Evolutionary conservation across 2,888 invertebrate genomes (phyloP), one percentile per base, ranked within the genome.

Genomic region (Drosophila mayaguana): DNA sequence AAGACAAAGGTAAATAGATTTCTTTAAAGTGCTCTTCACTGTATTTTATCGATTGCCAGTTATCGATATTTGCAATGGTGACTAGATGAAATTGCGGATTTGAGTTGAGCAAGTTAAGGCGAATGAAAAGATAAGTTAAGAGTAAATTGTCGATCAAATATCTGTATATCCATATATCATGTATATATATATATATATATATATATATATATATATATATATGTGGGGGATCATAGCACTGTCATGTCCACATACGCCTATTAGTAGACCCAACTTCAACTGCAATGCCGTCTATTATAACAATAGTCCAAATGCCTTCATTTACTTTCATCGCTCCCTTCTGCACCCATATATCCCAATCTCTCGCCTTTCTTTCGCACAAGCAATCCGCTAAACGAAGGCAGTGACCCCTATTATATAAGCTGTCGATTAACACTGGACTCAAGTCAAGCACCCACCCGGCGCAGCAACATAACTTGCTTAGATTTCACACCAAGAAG

Each of bases 401-500:
- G 42, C 78, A 78, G 40, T 71, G 75, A 78, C 75, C 79, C 62
- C 64, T 38, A 62, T 79, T 75, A 75, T 71, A 57, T 78, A 79
- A 78, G 70, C 79, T 64, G 80, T 56, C 79, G 75, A 71, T 79
- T 71, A 79, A 53, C 75, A 78, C 67, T 67, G 70, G 59, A 57
- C 43, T 50, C 28, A 60, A 18, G 20, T 36, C 54, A 40, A 32
- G 32, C 43, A 43, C 20, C 43, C 56, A 56, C 56, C 55, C 76
- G 25, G 66, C 69, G 48, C 75, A 60, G 43, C 40, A 34, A 57
- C 54, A 59, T 60, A 64, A 73, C 65, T 69, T 42, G 75, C 79
- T 70, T 75, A 67, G 75, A 79, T 78, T 79, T 79, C 70, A 70
- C 75, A 75, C 50, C 70, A 70, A 78, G 77, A 78, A 78, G 77